Conservation (phyloP, 1,140 invertebrate genomes). For the Daktulosphaira vitifoliae region DNA sequence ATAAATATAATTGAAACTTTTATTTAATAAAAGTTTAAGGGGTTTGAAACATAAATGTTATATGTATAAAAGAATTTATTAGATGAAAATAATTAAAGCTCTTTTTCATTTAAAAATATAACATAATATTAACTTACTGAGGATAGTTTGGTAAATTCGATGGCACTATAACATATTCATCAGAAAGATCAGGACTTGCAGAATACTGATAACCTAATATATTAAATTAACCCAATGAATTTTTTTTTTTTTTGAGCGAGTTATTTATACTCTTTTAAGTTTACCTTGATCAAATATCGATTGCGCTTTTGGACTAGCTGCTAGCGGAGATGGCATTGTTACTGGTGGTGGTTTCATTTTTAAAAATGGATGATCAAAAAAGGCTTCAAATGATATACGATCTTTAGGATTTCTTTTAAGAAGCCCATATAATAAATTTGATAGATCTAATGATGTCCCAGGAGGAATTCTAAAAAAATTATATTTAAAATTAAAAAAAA, state of each 20-base stretch:
- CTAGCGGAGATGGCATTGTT: slow-evolving; percentile 44
- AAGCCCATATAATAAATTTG: slow-evolving; percentile 74
- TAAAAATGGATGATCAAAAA: slow-evolving; percentile 87
- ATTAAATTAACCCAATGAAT: background rate
- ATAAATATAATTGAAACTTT: background rate
- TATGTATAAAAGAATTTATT: background rate
- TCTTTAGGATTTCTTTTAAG: slow-evolving; percentile 88
- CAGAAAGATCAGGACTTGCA: slow-evolving; percentile 42
- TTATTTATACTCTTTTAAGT: background rate
- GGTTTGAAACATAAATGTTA: too few species aligned
- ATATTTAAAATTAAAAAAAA: slow-evolving; percentile 40
- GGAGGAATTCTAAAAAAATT: slow-evolving; percentile 85
- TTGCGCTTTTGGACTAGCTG: slow-evolving; percentile 34
- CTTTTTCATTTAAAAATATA: background rate
- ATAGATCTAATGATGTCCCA: slow-evolving; percentile 81
- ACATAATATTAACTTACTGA: slow-evolving; percentile 36
- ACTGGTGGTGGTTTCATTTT: slow-evolving; percentile 45
- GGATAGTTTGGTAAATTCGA: slow-evolving; percentile 52
- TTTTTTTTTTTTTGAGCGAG: too few species aligned
- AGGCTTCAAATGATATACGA: slow-evolving; percentile 89
- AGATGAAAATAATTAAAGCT: background rate
- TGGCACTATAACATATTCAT: slow-evolving; percentile 81
- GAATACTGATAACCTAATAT: slow-evolving; percentile 20
- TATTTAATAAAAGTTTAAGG: too few species aligned
- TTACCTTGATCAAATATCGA: slow-evolving; percentile 20